These are phyloP conservation scores for Ceyx margarethae DNA, from an alignment of 2,113 vertebrate species.

Conservation along the genomic window DNA sequence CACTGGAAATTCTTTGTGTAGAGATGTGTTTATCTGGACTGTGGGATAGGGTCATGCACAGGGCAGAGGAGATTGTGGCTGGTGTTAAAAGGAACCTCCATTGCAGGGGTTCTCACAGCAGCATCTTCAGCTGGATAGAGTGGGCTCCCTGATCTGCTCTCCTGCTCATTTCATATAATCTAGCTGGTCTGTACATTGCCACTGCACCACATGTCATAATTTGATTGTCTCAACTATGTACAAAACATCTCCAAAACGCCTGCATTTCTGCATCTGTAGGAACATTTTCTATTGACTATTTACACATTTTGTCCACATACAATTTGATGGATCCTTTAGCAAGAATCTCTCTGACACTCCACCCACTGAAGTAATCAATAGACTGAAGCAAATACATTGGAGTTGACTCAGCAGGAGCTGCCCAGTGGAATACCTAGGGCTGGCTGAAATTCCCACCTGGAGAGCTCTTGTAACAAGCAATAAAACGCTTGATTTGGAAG, in stretches of 20 bases:
- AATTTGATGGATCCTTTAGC: not conserved
- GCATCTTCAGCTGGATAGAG: not conserved
- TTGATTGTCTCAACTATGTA: not conserved
- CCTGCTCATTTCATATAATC: not conserved
- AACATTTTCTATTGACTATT: not conserved
- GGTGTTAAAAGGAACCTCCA: not conserved
- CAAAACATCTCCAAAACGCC: not conserved
- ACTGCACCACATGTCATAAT: not conserved
- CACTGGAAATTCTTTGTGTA: not conserved
- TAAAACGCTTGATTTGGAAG: not conserved
- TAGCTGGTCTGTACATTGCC: not conserved
- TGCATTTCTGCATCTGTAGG: not conserved
- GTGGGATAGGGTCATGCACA: not conserved
- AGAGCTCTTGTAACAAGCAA: not conserved
- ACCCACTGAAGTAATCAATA: not conserved
- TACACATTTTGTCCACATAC: not conserved
- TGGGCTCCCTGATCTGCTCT: not conserved
- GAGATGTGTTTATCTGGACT: not conserved
- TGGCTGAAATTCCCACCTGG: not conserved
- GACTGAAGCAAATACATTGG: slow-evolving; percentile 4
- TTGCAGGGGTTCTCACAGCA: not conserved
- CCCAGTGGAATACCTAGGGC: not conserved
- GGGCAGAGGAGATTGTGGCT: not conserved
- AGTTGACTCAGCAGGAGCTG: not conserved
- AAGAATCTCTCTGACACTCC: not conserved